Percentiles rank a stretch among this genome's conserved stretches.
phyloP scores from a whole-genome alignment of 2,888 invertebrate genomes.

The Clanis bilineata region DNA sequence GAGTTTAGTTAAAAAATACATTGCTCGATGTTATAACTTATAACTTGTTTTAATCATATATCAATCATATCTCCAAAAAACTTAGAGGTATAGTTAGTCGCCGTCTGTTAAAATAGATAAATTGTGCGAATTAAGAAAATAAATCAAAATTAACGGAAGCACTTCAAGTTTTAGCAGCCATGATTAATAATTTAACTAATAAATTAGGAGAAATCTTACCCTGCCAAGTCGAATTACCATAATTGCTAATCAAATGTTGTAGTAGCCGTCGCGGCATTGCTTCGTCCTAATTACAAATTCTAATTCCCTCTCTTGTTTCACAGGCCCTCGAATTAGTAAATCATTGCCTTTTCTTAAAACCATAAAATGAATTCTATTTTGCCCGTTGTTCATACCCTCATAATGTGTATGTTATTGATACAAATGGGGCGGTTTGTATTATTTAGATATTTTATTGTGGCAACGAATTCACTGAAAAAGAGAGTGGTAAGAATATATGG shows the following conservation, averaged over 20 bases:
- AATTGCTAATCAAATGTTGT: slow-evolving; percentile 82
- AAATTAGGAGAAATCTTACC: slow-evolving; percentile 80
- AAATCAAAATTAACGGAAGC: slow-evolving; percentile 35
- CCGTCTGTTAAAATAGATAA: not conserved
- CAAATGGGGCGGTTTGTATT: not conserved
- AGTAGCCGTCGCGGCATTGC: slow-evolving; percentile 66
- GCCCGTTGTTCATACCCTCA: not conserved
- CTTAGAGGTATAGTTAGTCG: too few species aligned
- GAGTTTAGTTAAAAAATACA: too few species aligned
- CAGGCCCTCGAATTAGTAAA: slow-evolving; percentile 79
- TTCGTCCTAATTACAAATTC: slow-evolving; percentile 79
- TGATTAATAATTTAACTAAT: slow-evolving; percentile 77
- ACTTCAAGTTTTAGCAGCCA: slow-evolving; percentile 53
- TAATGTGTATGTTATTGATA: slow-evolving; percentile 9
- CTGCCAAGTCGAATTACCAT: slow-evolving; percentile 80
- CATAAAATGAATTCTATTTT: slow-evolving; percentile 59
- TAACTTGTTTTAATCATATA: too few species aligned
- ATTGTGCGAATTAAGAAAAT: not conserved
- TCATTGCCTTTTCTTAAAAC: slow-evolving; percentile 66
- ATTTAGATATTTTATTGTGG: not conserved
- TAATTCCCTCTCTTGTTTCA: slow-evolving; percentile 80
- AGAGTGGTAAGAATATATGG: too few species aligned
- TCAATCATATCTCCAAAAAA: too few species aligned
- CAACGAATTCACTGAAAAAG: too few species aligned
- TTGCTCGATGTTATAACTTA: too few species aligned